Evolutionary conservation across 1,140 invertebrate genomes (phyloP), one percentile per base, ranked within the genome.

Genomic region (Archivesica marissinica): DNA sequence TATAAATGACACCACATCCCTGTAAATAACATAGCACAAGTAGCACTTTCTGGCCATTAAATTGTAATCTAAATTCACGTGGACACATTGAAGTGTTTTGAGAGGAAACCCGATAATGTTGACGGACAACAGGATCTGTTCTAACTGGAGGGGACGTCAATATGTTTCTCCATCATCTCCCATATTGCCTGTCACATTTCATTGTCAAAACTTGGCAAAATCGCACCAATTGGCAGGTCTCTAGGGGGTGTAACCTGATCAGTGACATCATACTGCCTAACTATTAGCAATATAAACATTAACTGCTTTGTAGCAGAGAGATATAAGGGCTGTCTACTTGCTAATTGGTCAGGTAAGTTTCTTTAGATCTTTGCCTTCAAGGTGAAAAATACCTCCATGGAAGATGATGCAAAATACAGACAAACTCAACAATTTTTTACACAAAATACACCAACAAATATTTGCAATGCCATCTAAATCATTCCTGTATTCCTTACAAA

Each of bases 331-430:
- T 61, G 47, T 79, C 44, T 64, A 13, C 39, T 39, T 33, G 39
- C 77, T 79, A 79, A 79, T 79, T 79, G 52, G 77, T 28, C 56
- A 64, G 54, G 38, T 79, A 50, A 39, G 41, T 79, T 79, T 64
- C 61, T 35, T 79, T 79, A 66, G 77, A 79, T 79, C 54, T 66
- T 39, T 66, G 41, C 38, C 77, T 44, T 72, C 39, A 44, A 72
- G 68, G 68, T 50, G 68, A 72, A 47, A 33, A 33, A 30, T 50
- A 72, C 68, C 68, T 50, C 41, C 25, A 72, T 72, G 68, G 2
- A 30, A 47, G 44, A 1, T 72, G 33, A 25, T 23, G 25, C 39
- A 70, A 38, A 44, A n/a, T 54, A 4, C 50, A 11, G 7, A 54
- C 7, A 54, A 7, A n/a, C 17, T 17, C 17, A 44, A 20, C 17